Percentiles rank a stretch among this genome's conserved stretches.
Evolutionary conservation across 2,888 invertebrate species (phyloP).

Genomic region (Trichogramma evanescens): DNA sequence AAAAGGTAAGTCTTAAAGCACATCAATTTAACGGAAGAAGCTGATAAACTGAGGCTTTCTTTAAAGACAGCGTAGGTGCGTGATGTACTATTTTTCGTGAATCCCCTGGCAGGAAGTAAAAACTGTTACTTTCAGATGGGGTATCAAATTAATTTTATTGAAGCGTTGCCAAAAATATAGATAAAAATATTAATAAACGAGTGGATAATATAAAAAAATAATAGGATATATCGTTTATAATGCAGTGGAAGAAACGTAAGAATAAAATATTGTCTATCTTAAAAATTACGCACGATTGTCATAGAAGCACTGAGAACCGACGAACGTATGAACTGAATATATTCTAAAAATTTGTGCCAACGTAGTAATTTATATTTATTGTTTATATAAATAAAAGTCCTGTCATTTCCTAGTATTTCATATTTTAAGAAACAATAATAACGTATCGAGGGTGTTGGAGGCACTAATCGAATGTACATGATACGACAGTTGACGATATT

Average conservation of each 20-base stretch:
- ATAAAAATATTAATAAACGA: not conserved
- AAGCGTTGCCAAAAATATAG: not conserved
- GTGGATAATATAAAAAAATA: not conserved
- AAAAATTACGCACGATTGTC: not conserved
- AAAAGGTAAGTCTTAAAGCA: too few relatives aligned
- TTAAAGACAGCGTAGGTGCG: too few relatives aligned
- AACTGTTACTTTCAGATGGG: not conserved
- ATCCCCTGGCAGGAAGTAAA: too few relatives aligned
- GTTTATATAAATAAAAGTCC: slow-evolving; percentile 15
- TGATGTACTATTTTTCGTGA: too few relatives aligned
- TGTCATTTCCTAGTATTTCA: too few relatives aligned
- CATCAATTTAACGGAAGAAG: too few relatives aligned
- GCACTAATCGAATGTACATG: too few relatives aligned
- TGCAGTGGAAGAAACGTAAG: not conserved
- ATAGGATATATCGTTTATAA: not conserved
- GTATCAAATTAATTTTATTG: not conserved
- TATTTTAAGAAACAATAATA: too few relatives aligned
- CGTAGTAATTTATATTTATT: slow-evolving; percentile 20
- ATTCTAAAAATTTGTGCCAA: slow-evolving; percentile 24
- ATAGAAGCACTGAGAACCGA: not conserved
- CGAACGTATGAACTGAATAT: slow-evolving; percentile 17
- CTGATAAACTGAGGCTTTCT: too few relatives aligned
- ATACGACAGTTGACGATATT: too few relatives aligned
- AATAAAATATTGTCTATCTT: not conserved
- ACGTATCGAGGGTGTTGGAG: too few relatives aligned